Conservation (phyloP, 2,888 invertebrate genomes). For the Xestia rhomboidea region DNA sequence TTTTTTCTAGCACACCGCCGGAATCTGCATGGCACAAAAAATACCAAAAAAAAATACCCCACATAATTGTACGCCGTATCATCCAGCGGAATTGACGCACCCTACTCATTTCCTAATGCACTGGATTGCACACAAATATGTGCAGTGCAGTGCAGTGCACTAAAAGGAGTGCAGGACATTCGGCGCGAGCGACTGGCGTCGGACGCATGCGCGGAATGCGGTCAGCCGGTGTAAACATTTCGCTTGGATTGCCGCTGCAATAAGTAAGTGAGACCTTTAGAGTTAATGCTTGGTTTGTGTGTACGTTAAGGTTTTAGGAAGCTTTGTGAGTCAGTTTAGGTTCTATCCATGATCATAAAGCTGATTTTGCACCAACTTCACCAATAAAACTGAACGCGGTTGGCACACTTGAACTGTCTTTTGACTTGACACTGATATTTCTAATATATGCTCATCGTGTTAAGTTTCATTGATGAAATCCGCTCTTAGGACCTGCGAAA, state of each 20-base stretch:
- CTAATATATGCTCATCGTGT: neutral
- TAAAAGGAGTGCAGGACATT: conserved; percentile 66
- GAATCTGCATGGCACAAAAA: conserved; percentile 7
- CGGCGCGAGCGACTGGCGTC: conserved; percentile 60
- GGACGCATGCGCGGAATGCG: conserved; percentile 80
- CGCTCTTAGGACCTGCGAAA: neutral
- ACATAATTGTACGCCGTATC: conserved; percentile 18
- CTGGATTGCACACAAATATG: conserved; percentile 62
- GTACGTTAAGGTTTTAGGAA: conserved; percentile 17
- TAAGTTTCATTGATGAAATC: neutral
- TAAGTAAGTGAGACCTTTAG: conserved; percentile 59
- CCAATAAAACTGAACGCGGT: neutral
- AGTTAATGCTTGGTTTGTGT: conserved; percentile 38
- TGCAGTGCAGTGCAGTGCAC: conserved; percentile 59
- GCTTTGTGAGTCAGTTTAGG: neutral
- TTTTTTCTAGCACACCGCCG: neutral
- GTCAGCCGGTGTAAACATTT: conserved; percentile 76
- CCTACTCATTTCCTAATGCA: conserved; percentile 65
- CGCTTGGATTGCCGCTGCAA: conserved; percentile 57
- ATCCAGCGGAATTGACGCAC: conserved; percentile 50
- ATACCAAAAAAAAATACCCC: neutral
- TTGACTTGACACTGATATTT: neutral
- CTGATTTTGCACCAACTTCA: neutral
- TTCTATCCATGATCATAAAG: neutral
- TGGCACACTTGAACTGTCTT: neutral